Evolutionary conservation across 2,113 vertebrate species (phyloP).

Genomic region (Saguinus midas): DNA sequence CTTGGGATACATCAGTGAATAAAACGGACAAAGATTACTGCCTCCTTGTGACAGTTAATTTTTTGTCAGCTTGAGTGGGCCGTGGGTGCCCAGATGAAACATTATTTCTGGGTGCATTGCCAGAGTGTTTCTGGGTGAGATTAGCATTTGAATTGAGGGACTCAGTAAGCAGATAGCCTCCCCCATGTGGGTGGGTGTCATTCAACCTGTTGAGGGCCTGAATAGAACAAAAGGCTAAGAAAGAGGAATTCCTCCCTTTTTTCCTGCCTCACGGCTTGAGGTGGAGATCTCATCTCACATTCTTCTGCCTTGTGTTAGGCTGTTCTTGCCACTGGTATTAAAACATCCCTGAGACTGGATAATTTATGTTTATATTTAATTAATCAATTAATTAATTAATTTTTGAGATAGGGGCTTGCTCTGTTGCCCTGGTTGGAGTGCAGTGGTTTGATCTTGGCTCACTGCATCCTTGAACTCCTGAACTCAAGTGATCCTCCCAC

Average conservation of each 20-base stretch:
- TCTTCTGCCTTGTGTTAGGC: not conserved
- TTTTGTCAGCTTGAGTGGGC: not conserved
- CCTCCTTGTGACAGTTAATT: not conserved
- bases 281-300: not conserved
- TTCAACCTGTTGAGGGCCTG: too few species aligned
- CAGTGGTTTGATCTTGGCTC: too few species aligned
- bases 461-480: too few species aligned
- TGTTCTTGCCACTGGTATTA: too few species aligned
- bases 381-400: too few species aligned
- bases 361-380: too few species aligned
- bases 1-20: not conserved
- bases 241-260: not conserved
- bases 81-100: not conserved
- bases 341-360: too few species aligned
- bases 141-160: not conserved
- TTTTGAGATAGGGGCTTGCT: too few species aligned
- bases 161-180: too few species aligned
- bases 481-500: too few species aligned
- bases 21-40: not conserved
- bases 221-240: not conserved
- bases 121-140: not conserved
- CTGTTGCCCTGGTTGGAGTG: too few species aligned
- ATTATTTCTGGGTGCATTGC: not conserved
- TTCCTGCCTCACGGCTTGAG: not conserved
- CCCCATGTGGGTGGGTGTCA: not conserved